A percentile compares a stretch with the other conserved stretches of the same genome.
Conservation (phyloP, 1,140 invertebrate species). For the Schmidtea mediterranea region DNA sequence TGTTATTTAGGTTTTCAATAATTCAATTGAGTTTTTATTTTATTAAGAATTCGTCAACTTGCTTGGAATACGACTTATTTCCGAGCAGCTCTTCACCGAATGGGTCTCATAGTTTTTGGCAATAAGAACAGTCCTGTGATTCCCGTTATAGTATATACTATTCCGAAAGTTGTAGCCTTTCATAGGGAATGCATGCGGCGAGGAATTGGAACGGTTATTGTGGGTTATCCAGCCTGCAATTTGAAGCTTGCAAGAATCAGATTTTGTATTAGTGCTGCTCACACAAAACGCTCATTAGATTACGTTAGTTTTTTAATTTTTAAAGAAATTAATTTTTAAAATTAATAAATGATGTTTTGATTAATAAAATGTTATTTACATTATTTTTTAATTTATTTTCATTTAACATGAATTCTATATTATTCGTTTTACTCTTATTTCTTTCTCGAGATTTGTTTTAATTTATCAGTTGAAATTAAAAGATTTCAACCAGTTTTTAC, state of each 20-base stretch:
- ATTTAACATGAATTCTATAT: too few relatives aligned
- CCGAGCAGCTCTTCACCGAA: constrained; percentile 49
- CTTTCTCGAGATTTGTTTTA: too few relatives aligned
- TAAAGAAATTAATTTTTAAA: too few relatives aligned
- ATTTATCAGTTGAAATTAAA: too few relatives aligned
- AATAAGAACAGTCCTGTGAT: constrained; percentile 84
- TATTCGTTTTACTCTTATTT: too few relatives aligned
- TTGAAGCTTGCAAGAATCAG: constrained; percentile 67
- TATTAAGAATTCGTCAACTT: constrained; percentile 30
- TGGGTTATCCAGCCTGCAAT: constrained; percentile 90
- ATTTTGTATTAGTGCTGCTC: constrained; percentile 78
- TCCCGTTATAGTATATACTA: constrained; percentile 69
- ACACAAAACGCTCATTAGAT: constrained; percentile 81
- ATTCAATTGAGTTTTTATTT: too few relatives aligned
- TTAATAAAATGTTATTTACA: too few relatives aligned
- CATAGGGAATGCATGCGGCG: constrained; percentile 49
- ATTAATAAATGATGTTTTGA: too few relatives aligned
- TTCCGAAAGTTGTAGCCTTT: constrained; percentile 55
- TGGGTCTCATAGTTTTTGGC: constrained; percentile 81
- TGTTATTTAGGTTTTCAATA: too few relatives aligned
- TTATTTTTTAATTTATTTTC: too few relatives aligned
- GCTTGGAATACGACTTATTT: constrained; percentile 62
- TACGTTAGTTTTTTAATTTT: constrained; percentile 30
- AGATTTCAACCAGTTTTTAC: too few relatives aligned
- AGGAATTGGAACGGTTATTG: constrained; percentile 69